Conservation (phyloP, 2,797 vertebrate genomes). For the Cryptoprocta ferox region DNA sequence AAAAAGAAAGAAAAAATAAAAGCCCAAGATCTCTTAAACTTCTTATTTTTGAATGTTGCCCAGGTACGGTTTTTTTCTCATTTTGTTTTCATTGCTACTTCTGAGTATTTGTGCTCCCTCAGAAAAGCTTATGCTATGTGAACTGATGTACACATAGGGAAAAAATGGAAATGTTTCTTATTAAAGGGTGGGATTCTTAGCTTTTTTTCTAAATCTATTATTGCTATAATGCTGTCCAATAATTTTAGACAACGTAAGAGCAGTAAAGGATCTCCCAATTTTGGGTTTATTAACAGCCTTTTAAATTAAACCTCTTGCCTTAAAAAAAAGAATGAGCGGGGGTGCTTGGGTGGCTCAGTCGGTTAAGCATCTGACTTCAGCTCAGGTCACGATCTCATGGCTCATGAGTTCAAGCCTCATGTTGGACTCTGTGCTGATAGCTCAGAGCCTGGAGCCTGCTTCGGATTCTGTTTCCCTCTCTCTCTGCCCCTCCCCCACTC, state of each 20-base stretch:
- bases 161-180: neutral
- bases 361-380: too few relatives aligned
- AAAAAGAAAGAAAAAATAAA: neutral
- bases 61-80: neutral
- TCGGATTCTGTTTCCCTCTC: too few relatives aligned
- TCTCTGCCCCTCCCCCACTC: too few relatives aligned
- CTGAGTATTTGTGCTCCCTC: neutral
- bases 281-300: neutral
- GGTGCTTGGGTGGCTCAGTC: too few relatives aligned
- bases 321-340: neutral
- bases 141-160: neutral
- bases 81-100: neutral
- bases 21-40: neutral
- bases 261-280: neutral
- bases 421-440: too few relatives aligned
- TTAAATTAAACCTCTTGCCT: neutral
- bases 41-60: neutral
- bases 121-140: neutral
- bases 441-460: too few relatives aligned
- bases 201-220: neutral
- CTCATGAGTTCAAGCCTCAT: too few relatives aligned
- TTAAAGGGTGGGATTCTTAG: neutral
- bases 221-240: neutral
- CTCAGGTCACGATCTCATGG: too few relatives aligned
- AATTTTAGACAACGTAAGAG: slow-evolving; percentile 4